A percentile compares a stretch with the other conserved stretches of the same genome.
Conservation (phyloP, 2,888 invertebrate genomes). For the Hemithea aestivaria region DNA sequence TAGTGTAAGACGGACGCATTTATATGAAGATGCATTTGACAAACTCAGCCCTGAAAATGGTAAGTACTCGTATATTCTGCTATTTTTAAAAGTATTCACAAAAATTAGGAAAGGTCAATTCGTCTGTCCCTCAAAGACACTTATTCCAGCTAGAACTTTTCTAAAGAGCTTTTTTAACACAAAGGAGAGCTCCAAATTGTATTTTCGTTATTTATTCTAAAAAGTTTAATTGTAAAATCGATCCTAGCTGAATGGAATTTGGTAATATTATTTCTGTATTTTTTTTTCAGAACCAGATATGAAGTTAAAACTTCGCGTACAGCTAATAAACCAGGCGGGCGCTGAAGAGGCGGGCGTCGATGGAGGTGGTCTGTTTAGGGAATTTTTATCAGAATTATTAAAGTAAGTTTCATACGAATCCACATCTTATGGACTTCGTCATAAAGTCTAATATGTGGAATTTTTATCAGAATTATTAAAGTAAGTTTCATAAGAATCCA, state of each 20-base stretch:
- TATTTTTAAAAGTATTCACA: too few species aligned
- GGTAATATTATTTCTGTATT: neutral
- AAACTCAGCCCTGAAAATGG: slow-evolving; percentile 94
- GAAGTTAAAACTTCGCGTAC: slow-evolving; percentile 90
- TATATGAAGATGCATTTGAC: slow-evolving; percentile 99
- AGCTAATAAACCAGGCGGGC: slow-evolving; percentile 93
- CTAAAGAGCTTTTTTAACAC: too few species aligned
- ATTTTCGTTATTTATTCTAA: too few species aligned
- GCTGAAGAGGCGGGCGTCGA: slow-evolving; percentile 98
- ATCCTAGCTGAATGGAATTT: too few species aligned
- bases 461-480: slow-evolving; percentile 96
- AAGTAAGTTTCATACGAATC: slow-evolving; percentile 69
- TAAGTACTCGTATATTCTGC: slow-evolving; percentile 65
- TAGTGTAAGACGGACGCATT: slow-evolving; percentile 90
- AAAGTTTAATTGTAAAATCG: too few species aligned
- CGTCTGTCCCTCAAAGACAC: too few species aligned
- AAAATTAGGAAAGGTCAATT: too few species aligned
- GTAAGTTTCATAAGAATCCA: slow-evolving; percentile 39
- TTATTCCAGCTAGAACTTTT: too few species aligned
- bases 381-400: slow-evolving; percentile 95
- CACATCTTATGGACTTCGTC: neutral
- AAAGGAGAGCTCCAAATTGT: too few species aligned
- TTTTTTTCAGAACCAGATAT: slow-evolving; percentile 87
- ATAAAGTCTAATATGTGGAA: slow-evolving; percentile 48
- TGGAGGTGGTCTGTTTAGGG: slow-evolving; percentile 97